Conservation (phyloP, 2,113 vertebrate species). For the Neodontobutis hainanensis region DNA sequence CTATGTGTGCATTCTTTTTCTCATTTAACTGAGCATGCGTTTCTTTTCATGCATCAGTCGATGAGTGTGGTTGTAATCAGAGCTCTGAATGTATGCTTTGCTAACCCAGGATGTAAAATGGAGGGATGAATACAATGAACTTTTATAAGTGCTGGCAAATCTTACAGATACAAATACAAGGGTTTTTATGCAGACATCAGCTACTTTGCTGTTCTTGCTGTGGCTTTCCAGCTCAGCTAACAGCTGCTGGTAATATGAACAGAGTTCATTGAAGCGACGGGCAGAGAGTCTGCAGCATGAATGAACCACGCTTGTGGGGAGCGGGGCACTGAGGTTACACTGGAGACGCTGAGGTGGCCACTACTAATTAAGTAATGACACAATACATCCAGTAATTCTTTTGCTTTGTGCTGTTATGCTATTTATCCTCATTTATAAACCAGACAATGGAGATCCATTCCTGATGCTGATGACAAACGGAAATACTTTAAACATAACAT, state of each 20-base stretch:
- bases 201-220: constrained; percentile 12
- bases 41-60: constrained; percentile 5
- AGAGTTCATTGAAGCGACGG: constrained; percentile 8
- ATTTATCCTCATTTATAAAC: background rate
- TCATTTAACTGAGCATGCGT: constrained; percentile 1
- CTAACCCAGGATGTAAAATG: constrained; percentile 1
- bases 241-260: constrained; percentile 33
- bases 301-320: constrained; percentile 26
- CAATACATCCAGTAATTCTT: background rate
- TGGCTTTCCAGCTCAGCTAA: constrained; percentile 24
- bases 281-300: constrained; percentile 39
- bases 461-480: background rate
- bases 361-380: background rate
- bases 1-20: background rate
- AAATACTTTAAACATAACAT: background rate
- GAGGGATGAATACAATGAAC: constrained; percentile 7
- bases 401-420: background rate
- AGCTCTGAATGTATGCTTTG: background rate
- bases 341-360: background rate
- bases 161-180: background rate
- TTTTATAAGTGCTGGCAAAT: constrained; percentile 3
- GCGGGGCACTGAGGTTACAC: constrained; percentile 2
- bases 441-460: background rate
- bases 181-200: constrained; percentile 21
- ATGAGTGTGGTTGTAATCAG: background rate